phyloP scores from a whole-genome alignment of 2,797 vertebrate species.

The Rhinogobio ventralis region DNA sequence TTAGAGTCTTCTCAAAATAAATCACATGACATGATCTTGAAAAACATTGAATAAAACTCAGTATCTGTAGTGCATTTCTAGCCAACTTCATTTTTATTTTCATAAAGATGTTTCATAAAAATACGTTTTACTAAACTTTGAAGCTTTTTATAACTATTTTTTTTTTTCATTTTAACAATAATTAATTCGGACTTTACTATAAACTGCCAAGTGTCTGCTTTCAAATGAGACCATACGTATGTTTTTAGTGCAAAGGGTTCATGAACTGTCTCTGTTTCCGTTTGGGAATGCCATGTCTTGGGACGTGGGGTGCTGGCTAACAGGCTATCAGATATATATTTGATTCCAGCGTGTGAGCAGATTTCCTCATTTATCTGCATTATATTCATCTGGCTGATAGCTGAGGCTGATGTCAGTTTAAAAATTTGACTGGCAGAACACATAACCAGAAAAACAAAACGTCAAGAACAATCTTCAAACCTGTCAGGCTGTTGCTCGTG shows the following conservation, averaged over 20 bases:
- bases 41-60: background rate
- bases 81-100: background rate
- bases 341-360: background rate
- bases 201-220: background rate
- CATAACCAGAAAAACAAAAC: constrained; percentile 13
- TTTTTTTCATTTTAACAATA: too few relatives aligned
- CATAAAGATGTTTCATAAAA: background rate
- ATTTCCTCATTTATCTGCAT: background rate
- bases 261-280: background rate
- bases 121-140: too few relatives aligned
- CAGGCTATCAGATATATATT: background rate
- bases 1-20: too few relatives aligned
- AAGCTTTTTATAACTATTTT: too few relatives aligned
- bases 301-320: background rate
- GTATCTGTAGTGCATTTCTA: background rate
- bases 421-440: background rate
- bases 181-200: too few relatives aligned
- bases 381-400: background rate
- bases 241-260: background rate
- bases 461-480: background rate
- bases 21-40: background rate
- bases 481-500: background rate
- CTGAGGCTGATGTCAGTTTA: background rate
- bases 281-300: background rate
- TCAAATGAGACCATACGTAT: background rate